A percentile compares a stretch with the other conserved stretches of the same genome.
These are phyloP conservation scores for Leucosticte australis DNA, from an alignment of 2,113 vertebrate species.

Conservation along the genomic window DNA sequence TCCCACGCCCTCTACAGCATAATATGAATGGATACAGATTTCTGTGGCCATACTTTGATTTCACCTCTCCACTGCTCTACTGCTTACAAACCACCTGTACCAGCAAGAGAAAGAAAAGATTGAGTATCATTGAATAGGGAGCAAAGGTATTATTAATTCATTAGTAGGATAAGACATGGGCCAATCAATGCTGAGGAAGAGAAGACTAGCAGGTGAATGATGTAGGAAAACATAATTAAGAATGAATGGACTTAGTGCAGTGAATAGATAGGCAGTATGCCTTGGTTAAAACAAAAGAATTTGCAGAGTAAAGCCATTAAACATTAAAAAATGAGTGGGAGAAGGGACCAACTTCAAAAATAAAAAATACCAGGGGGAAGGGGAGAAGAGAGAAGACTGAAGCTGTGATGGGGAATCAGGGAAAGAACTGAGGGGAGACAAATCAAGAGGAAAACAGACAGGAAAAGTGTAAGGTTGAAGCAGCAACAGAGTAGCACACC, in stretches of 20 bases:
- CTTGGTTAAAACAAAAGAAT: not conserved
- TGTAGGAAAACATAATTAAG: not conserved
- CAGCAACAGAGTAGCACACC: not conserved
- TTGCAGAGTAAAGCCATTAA: not conserved
- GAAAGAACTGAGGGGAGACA: not conserved
- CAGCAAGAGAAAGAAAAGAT: not conserved
- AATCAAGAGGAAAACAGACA: not conserved
- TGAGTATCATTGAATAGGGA: not conserved
- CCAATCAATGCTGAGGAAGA: not conserved
- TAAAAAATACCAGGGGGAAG: not conserved
- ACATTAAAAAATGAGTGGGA: not conserved
- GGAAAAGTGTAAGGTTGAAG: not conserved
- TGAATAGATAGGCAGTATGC: not conserved
- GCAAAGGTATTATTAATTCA: not conserved
- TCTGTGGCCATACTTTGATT: not conserved
- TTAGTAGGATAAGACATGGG: not conserved
- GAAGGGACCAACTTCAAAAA: not conserved
- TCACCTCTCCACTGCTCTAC: not conserved
- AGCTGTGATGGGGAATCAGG: not conserved
- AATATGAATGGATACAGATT: not conserved
- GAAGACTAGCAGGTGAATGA: not conserved
- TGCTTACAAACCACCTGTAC: not conserved
- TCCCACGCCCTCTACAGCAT: not conserved
- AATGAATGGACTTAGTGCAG: not conserved
- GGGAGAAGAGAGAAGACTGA: not conserved